phyloP scores from a whole-genome alignment of 2,113 vertebrate genomes.

The Anarrhichthys ocellatus region DNA sequence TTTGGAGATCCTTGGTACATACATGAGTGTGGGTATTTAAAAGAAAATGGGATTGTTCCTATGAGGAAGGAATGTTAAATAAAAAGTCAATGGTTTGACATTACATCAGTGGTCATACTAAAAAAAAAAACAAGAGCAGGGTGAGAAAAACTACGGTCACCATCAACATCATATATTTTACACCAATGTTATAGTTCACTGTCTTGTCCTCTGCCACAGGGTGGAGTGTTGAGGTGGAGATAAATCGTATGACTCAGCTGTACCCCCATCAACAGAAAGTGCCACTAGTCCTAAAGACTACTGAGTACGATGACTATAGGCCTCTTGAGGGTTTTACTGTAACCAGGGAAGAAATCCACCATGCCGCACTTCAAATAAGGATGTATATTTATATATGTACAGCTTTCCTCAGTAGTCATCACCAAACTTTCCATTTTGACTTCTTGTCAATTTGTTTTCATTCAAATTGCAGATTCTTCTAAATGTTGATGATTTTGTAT shows the following conservation, averaged over 20 bases:
- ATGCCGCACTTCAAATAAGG: slow-evolving; percentile 11
- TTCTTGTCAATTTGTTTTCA: background rate
- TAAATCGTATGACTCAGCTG: slow-evolving; percentile 54
- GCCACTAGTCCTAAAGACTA: slow-evolving; percentile 29
- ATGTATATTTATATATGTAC: background rate
- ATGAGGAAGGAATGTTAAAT: slow-evolving; percentile 2
- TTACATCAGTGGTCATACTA: background rate
- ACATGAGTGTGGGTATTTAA: slow-evolving; percentile 24
- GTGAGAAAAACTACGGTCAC: slow-evolving; percentile 15
- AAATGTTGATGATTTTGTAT: background rate
- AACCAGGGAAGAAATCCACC: slow-evolving; percentile 51
- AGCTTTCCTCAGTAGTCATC: slow-evolving; percentile 8
- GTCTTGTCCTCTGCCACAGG: slow-evolving; percentile 38
- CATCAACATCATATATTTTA: slow-evolving; percentile 4
- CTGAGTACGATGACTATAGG: slow-evolving; percentile 32
- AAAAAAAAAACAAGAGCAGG: background rate
- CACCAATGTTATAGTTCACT: slow-evolving; percentile 25
- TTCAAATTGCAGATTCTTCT: background rate
- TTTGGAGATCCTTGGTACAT: slow-evolving; percentile 27
- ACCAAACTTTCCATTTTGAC: background rate
- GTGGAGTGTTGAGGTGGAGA: slow-evolving; percentile 52
- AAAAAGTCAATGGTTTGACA: slow-evolving; percentile 1
- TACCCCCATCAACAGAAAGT: slow-evolving; percentile 43
- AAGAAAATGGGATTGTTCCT: background rate
- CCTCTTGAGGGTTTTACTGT: slow-evolving; percentile 45